Evolutionary conservation across 2,888 invertebrate genomes (phyloP).

Genomic region (Harpalus rubripes): DNA sequence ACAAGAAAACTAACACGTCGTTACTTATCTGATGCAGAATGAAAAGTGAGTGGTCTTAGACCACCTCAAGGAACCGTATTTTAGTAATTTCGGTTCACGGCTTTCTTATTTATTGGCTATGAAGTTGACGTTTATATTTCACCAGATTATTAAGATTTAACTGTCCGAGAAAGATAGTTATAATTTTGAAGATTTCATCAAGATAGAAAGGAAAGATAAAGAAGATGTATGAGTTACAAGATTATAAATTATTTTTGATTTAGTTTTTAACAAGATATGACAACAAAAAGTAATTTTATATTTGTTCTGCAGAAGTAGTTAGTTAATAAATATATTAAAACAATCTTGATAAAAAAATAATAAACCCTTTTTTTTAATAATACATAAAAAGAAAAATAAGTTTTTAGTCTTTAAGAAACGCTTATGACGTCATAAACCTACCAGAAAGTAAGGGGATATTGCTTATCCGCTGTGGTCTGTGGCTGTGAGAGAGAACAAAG

Average conservation of each 20-base stretch:
- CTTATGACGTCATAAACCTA: no score
- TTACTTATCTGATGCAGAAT: conserved; percentile 25
- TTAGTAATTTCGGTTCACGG: conserved; percentile 27
- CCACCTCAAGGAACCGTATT: conserved; percentile 40
- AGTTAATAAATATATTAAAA: no score
- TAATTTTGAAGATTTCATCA: conserved; percentile 46
- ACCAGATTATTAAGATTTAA: conserved; percentile 45
- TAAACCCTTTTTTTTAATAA: no score
- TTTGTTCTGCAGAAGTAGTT: no score
- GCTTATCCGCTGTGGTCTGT: no score
- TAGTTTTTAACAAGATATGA: background rate
- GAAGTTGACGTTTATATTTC: conserved; percentile 42
- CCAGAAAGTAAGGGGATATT: no score
- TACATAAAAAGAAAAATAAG: no score
- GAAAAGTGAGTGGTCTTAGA: background rate
- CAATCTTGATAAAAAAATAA: no score
- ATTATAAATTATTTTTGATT: conserved; percentile 25
- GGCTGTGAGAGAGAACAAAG: no score
- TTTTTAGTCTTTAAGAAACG: no score
- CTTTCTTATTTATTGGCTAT: conserved; percentile 37
- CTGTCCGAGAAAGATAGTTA: conserved; percentile 19
- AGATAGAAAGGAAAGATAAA: conserved; percentile 15
- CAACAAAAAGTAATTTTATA: no score
- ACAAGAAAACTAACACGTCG: conserved; percentile 11
- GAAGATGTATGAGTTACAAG: conserved; percentile 27